Base-by-base conservation (phyloP, 2,113 vertebrate genomes). In the Thunnus maccoyii region DNA sequence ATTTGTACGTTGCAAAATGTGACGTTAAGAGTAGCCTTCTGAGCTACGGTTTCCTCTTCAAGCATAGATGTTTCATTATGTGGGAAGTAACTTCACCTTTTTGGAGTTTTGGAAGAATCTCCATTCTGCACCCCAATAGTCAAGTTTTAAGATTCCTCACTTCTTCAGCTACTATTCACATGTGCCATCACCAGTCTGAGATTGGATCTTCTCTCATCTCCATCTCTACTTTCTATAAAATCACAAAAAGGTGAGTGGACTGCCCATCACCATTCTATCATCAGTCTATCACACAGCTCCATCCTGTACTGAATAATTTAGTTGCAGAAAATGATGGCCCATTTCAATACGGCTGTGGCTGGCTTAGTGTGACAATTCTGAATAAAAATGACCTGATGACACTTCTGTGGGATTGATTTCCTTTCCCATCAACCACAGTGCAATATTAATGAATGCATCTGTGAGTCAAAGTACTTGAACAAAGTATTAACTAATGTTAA, bases 261-360 rank as follows among this genome's bases (percentile, higher is more conserved):
- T 63, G 22, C 80, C 77, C 48, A 78, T 85, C 76, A 25, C 50
- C 46, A 25, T 56, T 69, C 76, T 36, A 60, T 83, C 81, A 69
- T 36, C 57, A 60, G 36, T 83, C 82, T 32, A 70, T 86, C 78
- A 77, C 68, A 50, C 74, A 70, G 61, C 80, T 66, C 51, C 66
- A 46, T 67, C 71, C 73, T 67, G 72, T 0, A 30, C 61, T 89
- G 70, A 91, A 87, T 92, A 51, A 87, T 85, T 87, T 73, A 91
- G 54, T 5, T 14, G 46, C 54, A 76, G 78, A 85, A 82, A 82
- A 82, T 44, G 71, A 84, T 66, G 77, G 73, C 48, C 54, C 71
- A 69, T 79, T 82, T 48, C 72, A 22, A 61, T 67, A 67, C 3
- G 12, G 41, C 46, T 65, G 61, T 14, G 70, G 47, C 54, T 30